These are phyloP conservation scores for Apostichopus japonicus DNA, from an alignment of 35 echinoderm and acorn worm species.

Conservation along the genomic window DNA sequence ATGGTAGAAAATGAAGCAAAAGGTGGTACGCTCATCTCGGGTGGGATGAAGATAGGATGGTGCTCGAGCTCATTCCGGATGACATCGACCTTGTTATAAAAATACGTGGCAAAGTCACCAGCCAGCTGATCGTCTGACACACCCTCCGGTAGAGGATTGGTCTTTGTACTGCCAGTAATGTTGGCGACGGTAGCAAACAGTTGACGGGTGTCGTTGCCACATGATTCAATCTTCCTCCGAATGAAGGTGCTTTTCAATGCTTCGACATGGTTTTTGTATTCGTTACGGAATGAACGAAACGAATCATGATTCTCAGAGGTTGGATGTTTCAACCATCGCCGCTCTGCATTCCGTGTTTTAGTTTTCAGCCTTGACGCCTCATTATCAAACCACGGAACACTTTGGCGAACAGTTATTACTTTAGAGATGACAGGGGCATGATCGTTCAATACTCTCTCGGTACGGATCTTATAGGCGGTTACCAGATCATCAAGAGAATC, in stretches of 20 bases:
- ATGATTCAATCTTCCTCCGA: neutral
- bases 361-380: slow-evolving; percentile 17
- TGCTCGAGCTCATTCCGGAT: too few relatives aligned
- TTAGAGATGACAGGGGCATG: slow-evolving; percentile 39
- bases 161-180: neutral
- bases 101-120: slow-evolving; percentile 31
- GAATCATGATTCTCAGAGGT: neutral
- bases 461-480: neutral
- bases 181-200: slow-evolving; percentile 17
- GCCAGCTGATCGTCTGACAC: slow-evolving; percentile 33
- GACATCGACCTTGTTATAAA: slow-evolving; percentile 53
- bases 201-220: slow-evolving; percentile 36
- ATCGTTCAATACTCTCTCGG: slow-evolving; percentile 3
- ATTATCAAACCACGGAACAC: slow-evolving; percentile 29
- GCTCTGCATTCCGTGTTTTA: slow-evolving; percentile 28
- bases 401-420: slow-evolving; percentile 1
- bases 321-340: slow-evolving; percentile 47
- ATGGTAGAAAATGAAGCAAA: neutral
- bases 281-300: neutral
- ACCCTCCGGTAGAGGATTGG: slow-evolving; percentile 17
- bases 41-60: slow-evolving; percentile 37
- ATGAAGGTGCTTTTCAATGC: neutral
- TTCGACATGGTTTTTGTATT: slow-evolving; percentile 1
- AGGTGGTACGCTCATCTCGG: neutral
- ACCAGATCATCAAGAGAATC: slow-evolving; percentile 6